Conservation (phyloP, 2,113 vertebrate species). For the Hippoglossus stenolepis region DNA sequence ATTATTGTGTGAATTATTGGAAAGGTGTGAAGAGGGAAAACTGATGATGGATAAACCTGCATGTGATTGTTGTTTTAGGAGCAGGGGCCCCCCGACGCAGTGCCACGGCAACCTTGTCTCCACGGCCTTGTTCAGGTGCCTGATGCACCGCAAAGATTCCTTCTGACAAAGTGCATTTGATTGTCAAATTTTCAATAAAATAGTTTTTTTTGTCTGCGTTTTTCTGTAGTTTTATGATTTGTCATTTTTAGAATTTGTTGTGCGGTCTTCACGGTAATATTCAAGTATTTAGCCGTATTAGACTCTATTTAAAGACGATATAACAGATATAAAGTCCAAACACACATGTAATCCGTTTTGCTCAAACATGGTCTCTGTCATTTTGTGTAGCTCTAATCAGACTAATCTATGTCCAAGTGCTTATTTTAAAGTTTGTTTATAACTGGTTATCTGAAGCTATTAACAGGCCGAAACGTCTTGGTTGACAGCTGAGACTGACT, state of each 20-base stretch:
- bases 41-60: neutral
- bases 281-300: neutral
- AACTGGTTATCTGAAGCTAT: too few relatives aligned
- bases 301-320: too few relatives aligned
- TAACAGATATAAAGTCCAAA: too few relatives aligned
- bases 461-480: neutral
- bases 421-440: too few relatives aligned
- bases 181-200: slow-evolving; percentile 48
- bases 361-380: too few relatives aligned
- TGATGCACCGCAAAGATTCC: neutral
- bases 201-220: slow-evolving; percentile 15
- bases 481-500: neutral
- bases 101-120: slow-evolving; percentile 18
- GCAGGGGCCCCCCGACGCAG: slow-evolving; percentile 11
- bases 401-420: too few relatives aligned
- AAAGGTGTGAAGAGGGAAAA: slow-evolving; percentile 13
- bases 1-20: slow-evolving; percentile 9
- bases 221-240: neutral
- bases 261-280: too few relatives aligned
- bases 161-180: slow-evolving; percentile 22
- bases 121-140: slow-evolving; percentile 33
- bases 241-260: neutral
- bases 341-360: too few relatives aligned
- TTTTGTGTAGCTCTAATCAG: too few relatives aligned
- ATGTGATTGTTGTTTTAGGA: slow-evolving; percentile 22